phyloP scores from a whole-genome alignment of 2,113 vertebrate species.

The Proterorhinus semilunaris region DNA sequence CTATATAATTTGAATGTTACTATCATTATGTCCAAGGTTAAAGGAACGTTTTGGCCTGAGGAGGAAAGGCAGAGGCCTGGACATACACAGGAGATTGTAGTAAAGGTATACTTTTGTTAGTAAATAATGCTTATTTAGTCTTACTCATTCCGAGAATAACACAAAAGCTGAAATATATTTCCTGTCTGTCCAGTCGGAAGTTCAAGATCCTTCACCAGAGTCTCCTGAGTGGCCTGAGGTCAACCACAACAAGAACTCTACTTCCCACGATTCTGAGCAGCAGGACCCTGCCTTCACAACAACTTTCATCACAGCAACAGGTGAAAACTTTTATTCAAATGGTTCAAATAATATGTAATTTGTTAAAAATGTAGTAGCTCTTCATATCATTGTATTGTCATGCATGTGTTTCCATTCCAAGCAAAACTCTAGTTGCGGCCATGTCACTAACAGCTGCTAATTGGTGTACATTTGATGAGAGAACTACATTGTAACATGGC shows the following conservation, averaged over 20 bases:
- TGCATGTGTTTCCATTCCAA: too few species aligned
- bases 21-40: background rate
- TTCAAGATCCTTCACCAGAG: background rate
- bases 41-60: slow-evolving; percentile 8
- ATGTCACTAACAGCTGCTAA: too few species aligned
- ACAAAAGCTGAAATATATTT: background rate
- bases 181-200: background rate
- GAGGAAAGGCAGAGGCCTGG: background rate
- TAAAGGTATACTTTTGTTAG: too few species aligned
- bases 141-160: background rate
- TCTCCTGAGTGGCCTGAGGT: background rate
- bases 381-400: too few species aligned
- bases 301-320: background rate
- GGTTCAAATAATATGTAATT: too few species aligned
- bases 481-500: too few species aligned
- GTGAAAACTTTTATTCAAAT: background rate
- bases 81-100: background rate
- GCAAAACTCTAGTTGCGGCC: too few species aligned
- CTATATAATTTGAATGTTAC: background rate
- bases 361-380: too few species aligned
- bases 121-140: background rate
- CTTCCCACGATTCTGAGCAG: background rate
- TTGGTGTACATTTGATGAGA: too few species aligned
- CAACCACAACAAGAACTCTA: slow-evolving; percentile 6
- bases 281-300: background rate